Evolutionary conservation across 2,888 invertebrate species (phyloP).

Genomic region (Nymphalis polychloros): DNA sequence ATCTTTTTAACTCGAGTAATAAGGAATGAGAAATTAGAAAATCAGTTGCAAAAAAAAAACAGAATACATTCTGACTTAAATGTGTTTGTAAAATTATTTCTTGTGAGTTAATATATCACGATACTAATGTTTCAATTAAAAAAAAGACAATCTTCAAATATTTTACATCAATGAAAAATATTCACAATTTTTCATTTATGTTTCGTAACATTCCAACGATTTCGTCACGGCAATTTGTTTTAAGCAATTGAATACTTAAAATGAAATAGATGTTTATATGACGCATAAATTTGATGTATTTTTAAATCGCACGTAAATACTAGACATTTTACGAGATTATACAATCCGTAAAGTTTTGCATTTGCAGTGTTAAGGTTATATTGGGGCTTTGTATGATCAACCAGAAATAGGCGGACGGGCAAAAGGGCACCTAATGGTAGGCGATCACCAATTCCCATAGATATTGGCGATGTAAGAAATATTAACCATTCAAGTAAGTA

Average conservation of each 20-base stretch:
- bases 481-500: no score
- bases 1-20: no score
- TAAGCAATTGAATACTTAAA: conserved; percentile 26
- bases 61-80: no score
- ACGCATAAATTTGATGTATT: conserved; percentile 3
- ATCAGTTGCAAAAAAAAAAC: no score
- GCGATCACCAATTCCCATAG: no score
- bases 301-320: background rate
- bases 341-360: no score
- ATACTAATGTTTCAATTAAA: conserved; percentile 8
- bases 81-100: background rate
- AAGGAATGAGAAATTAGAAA: no score
- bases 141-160: conserved; percentile 17
- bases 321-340: background rate
- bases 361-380: no score
- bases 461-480: no score
- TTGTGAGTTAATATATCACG: conserved; percentile 14
- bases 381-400: no score
- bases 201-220: conserved; percentile 14
- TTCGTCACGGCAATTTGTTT: conserved; percentile 25
- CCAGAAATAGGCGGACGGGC: no score
- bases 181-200: conserved; percentile 10
- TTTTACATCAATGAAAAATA: conserved; percentile 27
- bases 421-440: no score
- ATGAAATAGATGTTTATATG: conserved; percentile 29